Conservation (phyloP, 35 echinoderm and acorn worm genomes). For the Ophiothrix spiculata region DNA sequence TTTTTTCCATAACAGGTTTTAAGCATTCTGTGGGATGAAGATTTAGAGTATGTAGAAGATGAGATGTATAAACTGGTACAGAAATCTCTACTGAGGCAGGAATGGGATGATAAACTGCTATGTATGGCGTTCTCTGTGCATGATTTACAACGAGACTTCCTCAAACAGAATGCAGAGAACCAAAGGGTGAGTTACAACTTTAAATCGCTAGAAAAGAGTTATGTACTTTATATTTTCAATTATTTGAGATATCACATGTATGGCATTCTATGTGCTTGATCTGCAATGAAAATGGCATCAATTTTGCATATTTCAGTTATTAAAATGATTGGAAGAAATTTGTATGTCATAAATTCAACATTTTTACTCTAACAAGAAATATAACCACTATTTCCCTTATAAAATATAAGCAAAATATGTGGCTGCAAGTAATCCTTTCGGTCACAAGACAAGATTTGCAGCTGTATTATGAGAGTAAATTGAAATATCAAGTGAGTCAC, state of each 20-base stretch:
- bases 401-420: no score
- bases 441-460: no score
- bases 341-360: no score
- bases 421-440: no score
- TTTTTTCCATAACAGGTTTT: no score
- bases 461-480: no score
- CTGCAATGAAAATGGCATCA: no score
- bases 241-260: neutral
- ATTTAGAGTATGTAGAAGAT: conserved; percentile 81
- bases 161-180: conserved; percentile 61
- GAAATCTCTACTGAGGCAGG: conserved; percentile 78
- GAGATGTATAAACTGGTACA: conserved; percentile 72
- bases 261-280: neutral
- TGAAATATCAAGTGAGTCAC: no score
- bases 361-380: no score
- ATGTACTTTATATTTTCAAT: neutral
- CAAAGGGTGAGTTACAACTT: neutral
- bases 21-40: conserved; percentile 59
- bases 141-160: conserved; percentile 78
- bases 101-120: conserved; percentile 58
- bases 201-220: neutral
- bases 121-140: conserved; percentile 76
- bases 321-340: no score
- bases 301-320: no score
- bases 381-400: no score